phyloP scores from a whole-genome alignment of 2,888 invertebrate species.

The Scrobipalpa costella region DNA sequence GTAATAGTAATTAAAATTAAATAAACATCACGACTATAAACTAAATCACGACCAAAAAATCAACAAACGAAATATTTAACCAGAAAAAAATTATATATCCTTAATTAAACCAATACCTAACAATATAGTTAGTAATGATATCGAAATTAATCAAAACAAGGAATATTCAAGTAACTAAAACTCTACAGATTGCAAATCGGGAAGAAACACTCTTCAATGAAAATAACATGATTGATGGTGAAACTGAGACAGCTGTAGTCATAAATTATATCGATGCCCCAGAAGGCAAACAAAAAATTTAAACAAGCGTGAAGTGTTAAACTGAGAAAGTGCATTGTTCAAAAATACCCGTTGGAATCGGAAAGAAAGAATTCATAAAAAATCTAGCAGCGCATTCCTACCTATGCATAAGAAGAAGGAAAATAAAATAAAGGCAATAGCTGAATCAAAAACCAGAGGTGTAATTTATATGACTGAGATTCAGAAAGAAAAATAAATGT shows the following conservation, averaged over 20 bases:
- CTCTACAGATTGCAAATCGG: too few species aligned
- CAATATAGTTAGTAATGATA: too few species aligned
- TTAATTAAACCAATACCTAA: too few species aligned
- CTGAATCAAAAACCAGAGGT: not conserved
- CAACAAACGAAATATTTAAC: too few species aligned
- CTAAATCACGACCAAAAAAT: too few species aligned
- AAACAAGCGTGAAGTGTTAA: constrained; percentile 27
- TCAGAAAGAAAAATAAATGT: not conserved
- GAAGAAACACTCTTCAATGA: not conserved
- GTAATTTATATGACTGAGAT: not conserved
- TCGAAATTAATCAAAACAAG: too few species aligned
- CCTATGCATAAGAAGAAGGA: not conserved
- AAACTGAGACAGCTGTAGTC: constrained; percentile 26
- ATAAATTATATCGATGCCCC: constrained; percentile 29
- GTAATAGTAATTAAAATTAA: too few species aligned
- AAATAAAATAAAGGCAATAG: not conserved
- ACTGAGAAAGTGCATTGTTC: constrained; percentile 11
- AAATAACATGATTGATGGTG: constrained; percentile 39
- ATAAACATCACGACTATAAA: too few species aligned
- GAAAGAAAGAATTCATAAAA: not conserved
- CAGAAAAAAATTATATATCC: too few species aligned
- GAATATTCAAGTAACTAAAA: too few species aligned
- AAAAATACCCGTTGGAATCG: constrained; percentile 21
- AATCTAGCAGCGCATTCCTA: too few species aligned
- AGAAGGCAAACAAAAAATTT: constrained; percentile 12